These are phyloP conservation scores for Rotaria magnacalcarata DNA, from an alignment of 2,888 invertebrate species.

Conservation along the genomic window DNA sequence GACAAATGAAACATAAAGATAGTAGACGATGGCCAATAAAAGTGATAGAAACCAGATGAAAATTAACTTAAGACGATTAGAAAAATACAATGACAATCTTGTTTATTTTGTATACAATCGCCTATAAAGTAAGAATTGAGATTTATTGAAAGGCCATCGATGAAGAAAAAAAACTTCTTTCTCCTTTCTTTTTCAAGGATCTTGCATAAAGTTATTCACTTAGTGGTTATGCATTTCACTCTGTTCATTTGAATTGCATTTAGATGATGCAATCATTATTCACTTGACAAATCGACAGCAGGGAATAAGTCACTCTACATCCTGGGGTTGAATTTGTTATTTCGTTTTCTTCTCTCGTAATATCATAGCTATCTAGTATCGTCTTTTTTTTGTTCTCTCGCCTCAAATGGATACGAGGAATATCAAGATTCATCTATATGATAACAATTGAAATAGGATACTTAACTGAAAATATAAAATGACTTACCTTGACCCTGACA, in stretches of 20 bases:
- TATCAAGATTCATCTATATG: no score
- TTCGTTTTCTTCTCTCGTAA: no score
- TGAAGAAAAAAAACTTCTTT: not conserved
- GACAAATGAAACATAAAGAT: not conserved
- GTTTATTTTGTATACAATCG: not conserved
- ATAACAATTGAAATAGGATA: not conserved
- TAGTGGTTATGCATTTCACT: not conserved
- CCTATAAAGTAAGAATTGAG: not conserved
- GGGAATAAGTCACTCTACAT: not conserved
- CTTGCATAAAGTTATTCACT: not conserved
- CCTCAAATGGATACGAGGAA: no score
- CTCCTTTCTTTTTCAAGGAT: not conserved
- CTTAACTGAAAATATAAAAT: not conserved
- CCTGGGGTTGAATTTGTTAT: not conserved
- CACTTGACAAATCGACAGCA: not conserved
- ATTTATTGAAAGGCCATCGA: conserved; percentile 2
- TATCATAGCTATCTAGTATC: no score
- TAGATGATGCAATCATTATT: not conserved
- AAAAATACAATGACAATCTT: not conserved
- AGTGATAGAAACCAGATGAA: not conserved
- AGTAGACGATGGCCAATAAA: not conserved
- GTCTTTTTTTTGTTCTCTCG: no score
- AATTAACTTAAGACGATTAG: conserved; percentile 3
- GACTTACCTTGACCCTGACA: not conserved
- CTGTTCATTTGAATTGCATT: not conserved